Evolutionary conservation across 2,113 vertebrate species (phyloP).

Genomic region (Bambusicola thoracicus): DNA sequence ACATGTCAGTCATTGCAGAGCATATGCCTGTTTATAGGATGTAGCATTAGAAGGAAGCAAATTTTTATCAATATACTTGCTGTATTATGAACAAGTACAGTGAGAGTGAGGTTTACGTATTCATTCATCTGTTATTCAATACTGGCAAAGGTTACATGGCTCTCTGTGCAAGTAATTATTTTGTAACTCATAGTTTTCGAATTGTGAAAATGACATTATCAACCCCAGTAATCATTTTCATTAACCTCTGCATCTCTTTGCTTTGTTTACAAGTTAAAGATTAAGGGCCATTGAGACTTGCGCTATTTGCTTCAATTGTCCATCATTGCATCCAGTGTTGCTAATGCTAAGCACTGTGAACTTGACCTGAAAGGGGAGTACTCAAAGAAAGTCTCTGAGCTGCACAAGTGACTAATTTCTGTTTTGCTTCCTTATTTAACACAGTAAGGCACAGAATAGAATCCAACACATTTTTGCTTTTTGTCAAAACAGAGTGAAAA

Average conservation of each 20-base stretch:
- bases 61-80: neutral
- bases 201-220: neutral
- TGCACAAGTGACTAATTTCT: neutral
- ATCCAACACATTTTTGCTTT: neutral
- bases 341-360: accelerated
- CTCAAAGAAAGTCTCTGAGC: neutral
- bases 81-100: neutral
- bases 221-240: neutral
- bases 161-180: neutral
- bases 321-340: neutral
- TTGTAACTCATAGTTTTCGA: neutral
- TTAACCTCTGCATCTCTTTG: neutral
- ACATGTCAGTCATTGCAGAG: neutral
- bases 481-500: neutral
- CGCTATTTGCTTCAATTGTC: neutral
- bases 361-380: neutral
- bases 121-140: neutral
- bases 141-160: neutral
- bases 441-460: neutral
- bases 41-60: neutral
- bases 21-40: neutral
- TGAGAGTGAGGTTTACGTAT: accelerated
- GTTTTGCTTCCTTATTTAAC: neutral
- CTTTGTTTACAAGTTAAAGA: neutral
- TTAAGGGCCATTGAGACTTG: neutral